These are phyloP conservation scores for Diabrotica virgifera DNA, from an alignment of 1,140 invertebrate species.

Conservation along the genomic window DNA sequence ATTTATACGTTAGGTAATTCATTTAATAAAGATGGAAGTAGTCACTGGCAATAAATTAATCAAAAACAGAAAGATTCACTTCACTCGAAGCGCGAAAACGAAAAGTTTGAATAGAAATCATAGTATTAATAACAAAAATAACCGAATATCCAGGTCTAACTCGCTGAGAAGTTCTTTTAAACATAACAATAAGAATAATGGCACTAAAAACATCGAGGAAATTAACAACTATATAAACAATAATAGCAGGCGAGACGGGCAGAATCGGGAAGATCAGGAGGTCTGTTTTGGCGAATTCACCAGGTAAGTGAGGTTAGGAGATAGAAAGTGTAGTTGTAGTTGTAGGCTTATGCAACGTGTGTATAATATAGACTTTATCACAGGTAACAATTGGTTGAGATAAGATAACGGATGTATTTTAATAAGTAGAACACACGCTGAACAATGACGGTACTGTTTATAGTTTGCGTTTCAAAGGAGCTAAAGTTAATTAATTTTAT, in stretches of 20 bases:
- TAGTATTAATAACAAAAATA: conserved; percentile 8
- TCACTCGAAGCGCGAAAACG: conserved; percentile 11
- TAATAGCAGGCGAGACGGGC: background rate
- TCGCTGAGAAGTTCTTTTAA: conserved; percentile 14
- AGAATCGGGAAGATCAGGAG: background rate
- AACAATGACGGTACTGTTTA: too few species aligned
- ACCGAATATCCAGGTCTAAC: conserved; percentile 1
- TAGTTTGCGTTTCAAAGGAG: too few species aligned
- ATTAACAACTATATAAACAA: conserved; percentile 8
- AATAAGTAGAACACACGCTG: background rate
- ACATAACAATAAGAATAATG: conserved; percentile 15
- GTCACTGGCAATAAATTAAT: conserved; percentile 8
- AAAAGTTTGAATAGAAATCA: conserved; percentile 13
- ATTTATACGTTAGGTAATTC: conserved; percentile 5
- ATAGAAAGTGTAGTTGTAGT: background rate
- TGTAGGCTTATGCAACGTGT: background rate
- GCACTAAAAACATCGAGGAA: background rate
- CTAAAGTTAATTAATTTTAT: too few species aligned
- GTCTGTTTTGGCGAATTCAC: conserved; percentile 18
- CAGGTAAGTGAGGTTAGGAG: conserved; percentile 7
- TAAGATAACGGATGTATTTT: conserved; percentile 8
- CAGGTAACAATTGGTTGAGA: conserved; percentile 6
- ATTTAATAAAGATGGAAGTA: conserved; percentile 9
- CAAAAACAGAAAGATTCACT: conserved; percentile 3
- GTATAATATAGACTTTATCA: background rate